phyloP scores from a whole-genome alignment of 2,113 vertebrate genomes.

The rat (Rattus norvegicus) region DNA sequence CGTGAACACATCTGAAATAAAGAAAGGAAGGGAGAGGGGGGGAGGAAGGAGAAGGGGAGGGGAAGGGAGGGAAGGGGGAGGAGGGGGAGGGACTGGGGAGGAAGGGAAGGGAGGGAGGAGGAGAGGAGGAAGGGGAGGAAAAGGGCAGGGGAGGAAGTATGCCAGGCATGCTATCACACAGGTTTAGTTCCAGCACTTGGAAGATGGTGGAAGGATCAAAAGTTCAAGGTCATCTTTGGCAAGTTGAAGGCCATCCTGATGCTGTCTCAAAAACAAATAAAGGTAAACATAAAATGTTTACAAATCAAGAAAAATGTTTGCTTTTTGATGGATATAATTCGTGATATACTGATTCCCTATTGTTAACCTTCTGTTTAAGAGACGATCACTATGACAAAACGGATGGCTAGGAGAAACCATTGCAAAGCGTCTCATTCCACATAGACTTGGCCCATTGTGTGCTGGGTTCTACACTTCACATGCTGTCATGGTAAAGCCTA shows the following conservation, averaged over 20 bases:
- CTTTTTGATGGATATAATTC: neutral
- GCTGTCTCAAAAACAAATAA: neutral
- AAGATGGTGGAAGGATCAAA: neutral
- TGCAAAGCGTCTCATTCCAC: neutral
- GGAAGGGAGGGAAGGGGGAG: accelerated
- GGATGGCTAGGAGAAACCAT: neutral
- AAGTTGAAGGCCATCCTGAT: neutral
- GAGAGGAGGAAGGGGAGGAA: neutral
- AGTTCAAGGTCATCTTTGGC: neutral
- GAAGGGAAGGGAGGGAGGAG: accelerated
- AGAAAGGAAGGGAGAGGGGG: neutral
- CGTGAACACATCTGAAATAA: neutral
- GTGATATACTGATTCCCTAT: neutral
- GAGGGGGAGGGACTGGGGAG: accelerated
- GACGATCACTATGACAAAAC: constrained; percentile 3
- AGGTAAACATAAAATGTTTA: neutral
- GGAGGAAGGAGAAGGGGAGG: accelerated
- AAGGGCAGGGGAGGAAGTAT: too few species aligned
- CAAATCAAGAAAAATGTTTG: neutral
- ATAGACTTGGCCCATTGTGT: neutral
- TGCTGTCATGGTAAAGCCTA: neutral
- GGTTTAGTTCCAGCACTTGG: neutral
- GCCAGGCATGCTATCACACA: neutral
- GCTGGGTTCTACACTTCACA: neutral
- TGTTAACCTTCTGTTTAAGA: constrained; percentile 28